Evolutionary conservation across 2,797 vertebrate genomes (phyloP), one percentile per base, ranked within the genome.

Genomic region (Masticophis lateralis): DNA sequence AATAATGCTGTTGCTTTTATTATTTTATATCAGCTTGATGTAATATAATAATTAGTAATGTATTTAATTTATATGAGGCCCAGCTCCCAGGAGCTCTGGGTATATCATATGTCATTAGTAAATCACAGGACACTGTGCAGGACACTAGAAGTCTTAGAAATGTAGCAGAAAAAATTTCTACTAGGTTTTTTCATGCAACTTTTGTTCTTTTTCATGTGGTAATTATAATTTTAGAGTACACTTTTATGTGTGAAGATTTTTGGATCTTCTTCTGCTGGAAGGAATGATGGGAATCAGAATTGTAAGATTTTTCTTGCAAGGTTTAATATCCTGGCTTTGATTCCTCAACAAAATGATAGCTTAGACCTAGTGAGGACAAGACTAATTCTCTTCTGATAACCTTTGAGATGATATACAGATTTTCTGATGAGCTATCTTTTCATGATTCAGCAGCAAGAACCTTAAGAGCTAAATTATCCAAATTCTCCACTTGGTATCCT

Each of bases 381-480:
- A 8, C 47, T 74, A 90, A 27, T 60, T 92, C 9, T 14, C 87
- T 4, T 4, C 89, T 94, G 74, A 92, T 92, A 92, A 92, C 86
- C 1, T 32, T 60, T 22, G 88, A 74, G 53, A 55, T 94, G 28
- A 88, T 43, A 79, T 57, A 90, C 43, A 63, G 55, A 60, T 94
- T 79, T 89, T 27, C 25, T 55, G 92, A 12, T 57, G 66, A 1
- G 51, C 1, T 32, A 11, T 63, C 69, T 90, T 94, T 94, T 94
- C 89, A 56, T 20, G 56, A 2, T 89, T 88, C 47, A 22, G 89
- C 9, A n/a, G 27, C 55, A 55, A 92, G 28, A 89, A 25, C 18
- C 6, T 94, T 95, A 86, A 92, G 94, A 92, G 53, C 47, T 88
- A 94, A 95, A 92, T 66, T 95, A 95, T 95, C 92, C 43, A 2